Percentiles rank a stretch among this genome's conserved stretches.
phyloP scores from a whole-genome alignment of 2,113 vertebrate genomes.

The Silurus glanis region DNA sequence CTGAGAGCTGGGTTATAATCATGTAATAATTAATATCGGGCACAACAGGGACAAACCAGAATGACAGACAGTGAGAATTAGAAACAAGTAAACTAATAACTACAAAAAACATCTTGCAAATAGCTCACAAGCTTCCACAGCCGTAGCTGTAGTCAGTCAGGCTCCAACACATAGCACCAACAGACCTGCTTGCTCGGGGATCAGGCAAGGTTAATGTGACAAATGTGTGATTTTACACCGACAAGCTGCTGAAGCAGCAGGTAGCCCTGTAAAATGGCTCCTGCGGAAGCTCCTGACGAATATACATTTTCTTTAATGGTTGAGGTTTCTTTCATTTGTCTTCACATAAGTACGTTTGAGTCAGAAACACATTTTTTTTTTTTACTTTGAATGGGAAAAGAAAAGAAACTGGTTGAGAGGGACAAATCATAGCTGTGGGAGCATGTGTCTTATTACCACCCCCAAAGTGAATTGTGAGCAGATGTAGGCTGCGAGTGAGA shows the following conservation, averaged over 20 bases:
- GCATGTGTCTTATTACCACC: slow-evolving; percentile 7
- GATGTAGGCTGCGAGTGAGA: background rate
- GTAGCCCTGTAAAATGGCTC: background rate
- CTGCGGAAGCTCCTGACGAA: background rate
- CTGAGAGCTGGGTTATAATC: background rate
- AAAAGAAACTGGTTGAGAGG: background rate
- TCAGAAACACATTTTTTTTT: background rate
- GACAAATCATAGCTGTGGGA: slow-evolving; percentile 9
- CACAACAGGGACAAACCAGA: background rate
- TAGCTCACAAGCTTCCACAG: background rate
- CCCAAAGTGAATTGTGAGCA: background rate
- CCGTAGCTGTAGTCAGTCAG: background rate
- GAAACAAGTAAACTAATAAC: background rate
- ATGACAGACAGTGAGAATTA: background rate
- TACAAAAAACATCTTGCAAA: background rate
- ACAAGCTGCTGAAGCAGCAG: background rate
- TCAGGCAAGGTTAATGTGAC: background rate
- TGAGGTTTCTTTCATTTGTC: background rate
- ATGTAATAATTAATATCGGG: background rate
- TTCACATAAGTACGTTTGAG: background rate
- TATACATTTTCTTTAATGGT: background rate
- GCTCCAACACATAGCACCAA: background rate
- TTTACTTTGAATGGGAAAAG: background rate
- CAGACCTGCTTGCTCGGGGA: background rate
- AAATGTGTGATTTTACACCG: background rate